Conservation (phyloP, 1,140 invertebrate species). For the Diplogasteroides magnus region DNA sequence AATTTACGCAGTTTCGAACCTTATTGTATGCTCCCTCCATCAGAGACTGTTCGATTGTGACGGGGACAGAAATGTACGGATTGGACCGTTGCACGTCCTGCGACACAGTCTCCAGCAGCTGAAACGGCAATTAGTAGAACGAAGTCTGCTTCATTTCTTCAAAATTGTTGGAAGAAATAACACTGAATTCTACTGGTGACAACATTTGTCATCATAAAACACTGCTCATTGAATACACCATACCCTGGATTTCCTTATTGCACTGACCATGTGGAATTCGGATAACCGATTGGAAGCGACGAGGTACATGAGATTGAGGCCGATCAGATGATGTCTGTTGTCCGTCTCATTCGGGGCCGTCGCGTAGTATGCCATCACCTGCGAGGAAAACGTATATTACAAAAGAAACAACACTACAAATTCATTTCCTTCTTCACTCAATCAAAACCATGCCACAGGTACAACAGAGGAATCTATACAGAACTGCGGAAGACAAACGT, state of each 20-base stretch:
- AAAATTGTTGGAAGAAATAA: conserved; percentile 3
- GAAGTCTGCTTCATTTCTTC: neutral
- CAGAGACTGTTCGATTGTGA: conserved; percentile 92
- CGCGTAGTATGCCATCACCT: conserved; percentile 33
- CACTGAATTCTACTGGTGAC: conserved; percentile 8
- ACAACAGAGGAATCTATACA: no score
- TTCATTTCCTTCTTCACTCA: no score
- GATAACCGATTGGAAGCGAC: conserved; percentile 91
- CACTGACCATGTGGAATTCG: conserved; percentile 83
- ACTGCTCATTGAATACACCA: neutral
- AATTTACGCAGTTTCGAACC: no score
- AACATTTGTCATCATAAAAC: neutral
- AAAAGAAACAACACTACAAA: no score
- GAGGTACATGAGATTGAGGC: conserved; percentile 89
- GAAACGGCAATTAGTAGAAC: conserved; percentile 14
- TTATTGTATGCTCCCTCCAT: conserved; percentile 99
- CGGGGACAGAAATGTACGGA: conserved; percentile 86
- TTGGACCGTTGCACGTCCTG: conserved; percentile 79
- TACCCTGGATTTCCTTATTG: neutral
- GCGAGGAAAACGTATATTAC: no score
- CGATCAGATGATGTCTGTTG: conserved; percentile 88
- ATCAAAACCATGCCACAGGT: no score
- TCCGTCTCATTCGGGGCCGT: conserved; percentile 63
- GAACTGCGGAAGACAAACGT: conserved; percentile 24
- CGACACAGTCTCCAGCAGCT: conserved; percentile 86